Conservation (phyloP, 2,113 vertebrate species). For the Ammospiza nelsoni region DNA sequence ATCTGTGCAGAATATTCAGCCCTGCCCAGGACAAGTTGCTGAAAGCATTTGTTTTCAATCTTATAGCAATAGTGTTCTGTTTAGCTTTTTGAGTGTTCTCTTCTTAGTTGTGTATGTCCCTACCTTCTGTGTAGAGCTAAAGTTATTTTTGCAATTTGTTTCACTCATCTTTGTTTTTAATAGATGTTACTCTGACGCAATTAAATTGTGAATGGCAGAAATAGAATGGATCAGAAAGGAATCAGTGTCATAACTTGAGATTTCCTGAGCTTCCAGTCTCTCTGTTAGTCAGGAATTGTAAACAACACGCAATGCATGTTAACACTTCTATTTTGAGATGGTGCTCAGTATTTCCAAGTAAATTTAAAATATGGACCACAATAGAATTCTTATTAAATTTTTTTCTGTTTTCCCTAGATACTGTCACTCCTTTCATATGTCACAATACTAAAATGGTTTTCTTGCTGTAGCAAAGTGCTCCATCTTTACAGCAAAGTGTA, state of each 20-base stretch:
- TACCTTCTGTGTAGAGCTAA: not conserved
- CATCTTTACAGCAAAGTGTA: not conserved
- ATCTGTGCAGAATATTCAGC: constrained; percentile 22
- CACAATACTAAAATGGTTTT: not conserved
- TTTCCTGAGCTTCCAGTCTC: not conserved
- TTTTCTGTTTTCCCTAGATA: not conserved
- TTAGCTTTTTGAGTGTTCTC: not conserved
- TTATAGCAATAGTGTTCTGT: not conserved
- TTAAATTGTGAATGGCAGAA: not conserved
- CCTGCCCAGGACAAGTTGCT: constrained; percentile 12
- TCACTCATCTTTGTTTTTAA: not conserved
- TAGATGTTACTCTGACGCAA: not conserved
- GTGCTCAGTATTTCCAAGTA: not conserved
- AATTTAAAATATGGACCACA: not conserved
- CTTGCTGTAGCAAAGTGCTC: not conserved
- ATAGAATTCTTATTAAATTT: not conserved
- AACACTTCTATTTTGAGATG: not conserved
- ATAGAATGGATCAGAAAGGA: not conserved
- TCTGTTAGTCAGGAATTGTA: not conserved
- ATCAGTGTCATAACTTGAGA: not conserved
- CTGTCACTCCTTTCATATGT: not conserved
- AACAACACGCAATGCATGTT: not conserved
- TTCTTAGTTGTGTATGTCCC: not conserved
- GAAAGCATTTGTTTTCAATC: constrained; percentile 45
- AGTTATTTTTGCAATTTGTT: not conserved